Evolutionary conservation across 2,113 vertebrate species (phyloP), one percentile per base, ranked within the genome.

Genomic region (Promerops cafer): DNA sequence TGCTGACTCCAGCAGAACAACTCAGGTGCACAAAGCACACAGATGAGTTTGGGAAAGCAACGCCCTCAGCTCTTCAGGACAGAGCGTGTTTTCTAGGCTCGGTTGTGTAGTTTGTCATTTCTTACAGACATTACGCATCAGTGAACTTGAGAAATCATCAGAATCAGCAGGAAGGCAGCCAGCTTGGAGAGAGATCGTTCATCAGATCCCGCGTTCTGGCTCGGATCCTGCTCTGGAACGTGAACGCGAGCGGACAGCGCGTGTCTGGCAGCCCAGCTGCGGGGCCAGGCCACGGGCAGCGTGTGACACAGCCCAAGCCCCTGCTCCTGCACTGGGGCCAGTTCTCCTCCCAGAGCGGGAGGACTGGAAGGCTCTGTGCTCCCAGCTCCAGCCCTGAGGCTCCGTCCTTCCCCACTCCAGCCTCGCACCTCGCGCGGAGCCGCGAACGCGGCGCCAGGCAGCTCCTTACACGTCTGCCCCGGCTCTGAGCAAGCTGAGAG

Each of bases 291-390:
- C 65, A 20, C 1, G 19, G 60, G 33, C 69, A 53, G 49, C 21
- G 7, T 7, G 20, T 5, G 83, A 8, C 31, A 10, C 68, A 19
- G 54, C 74, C 72, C 54, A 3, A 44, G 6, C 6, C 71, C 42
- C 57, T 27, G 61, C 35, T 31, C 12, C 64, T 4, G 26, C 76
- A 12, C 16, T 0, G 2, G 4, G 18, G 26, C 45, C 35, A 16
- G 23, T 0, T 35, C 40, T 40, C 45, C 63, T 27, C 30, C 7
- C 35, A 5, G 9, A 13, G 2, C 0, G 27, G 1, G 5, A 59
- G n/a, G 31, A 5, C 65, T 19, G 57, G 66, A 7, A 56, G 90
- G 74, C 1, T 16, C 59, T 1, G 3, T 0, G 35, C 53, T 37
- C 4, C 9, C 33, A 37, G 65, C 61, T 13, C 21, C 57, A 42